Evolutionary conservation across 2,113 vertebrate genomes (phyloP).

Genomic region (Daphoenositta chrysoptera): DNA sequence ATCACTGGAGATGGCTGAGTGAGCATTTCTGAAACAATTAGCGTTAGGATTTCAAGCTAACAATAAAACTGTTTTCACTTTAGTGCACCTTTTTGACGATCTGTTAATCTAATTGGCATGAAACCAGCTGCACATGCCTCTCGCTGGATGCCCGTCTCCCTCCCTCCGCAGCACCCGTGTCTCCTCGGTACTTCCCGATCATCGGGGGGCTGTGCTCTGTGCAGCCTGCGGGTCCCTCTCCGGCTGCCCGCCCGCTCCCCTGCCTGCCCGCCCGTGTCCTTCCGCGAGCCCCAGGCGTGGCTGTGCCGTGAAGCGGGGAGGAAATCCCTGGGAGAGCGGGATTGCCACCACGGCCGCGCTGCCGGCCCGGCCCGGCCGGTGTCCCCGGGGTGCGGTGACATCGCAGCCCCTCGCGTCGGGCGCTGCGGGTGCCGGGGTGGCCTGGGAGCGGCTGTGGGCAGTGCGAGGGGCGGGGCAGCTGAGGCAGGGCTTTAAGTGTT

Average conservation of each 20-base stretch:
- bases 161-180: background rate
- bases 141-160: background rate
- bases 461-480: background rate
- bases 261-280: background rate
- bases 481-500: background rate
- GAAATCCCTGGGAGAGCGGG: constrained; percentile 5
- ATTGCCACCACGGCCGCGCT: background rate
- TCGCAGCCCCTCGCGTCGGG: background rate
- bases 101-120: background rate
- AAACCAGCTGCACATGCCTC: background rate
- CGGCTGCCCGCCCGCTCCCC: background rate
- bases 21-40: constrained; percentile 39
- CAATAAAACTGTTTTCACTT: constrained; percentile 16
- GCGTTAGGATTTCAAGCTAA: background rate
- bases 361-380: background rate
- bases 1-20: background rate
- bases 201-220: background rate
- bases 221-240: background rate
- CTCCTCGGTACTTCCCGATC: background rate
- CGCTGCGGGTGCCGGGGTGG: background rate
- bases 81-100: background rate
- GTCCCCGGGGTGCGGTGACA: background rate
- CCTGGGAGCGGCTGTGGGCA: background rate
- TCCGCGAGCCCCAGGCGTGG: constrained; percentile 47
- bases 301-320: constrained; percentile 27